phyloP scores from a whole-genome alignment of 2,888 invertebrate species.

The Ormyrus pomaceus region DNA sequence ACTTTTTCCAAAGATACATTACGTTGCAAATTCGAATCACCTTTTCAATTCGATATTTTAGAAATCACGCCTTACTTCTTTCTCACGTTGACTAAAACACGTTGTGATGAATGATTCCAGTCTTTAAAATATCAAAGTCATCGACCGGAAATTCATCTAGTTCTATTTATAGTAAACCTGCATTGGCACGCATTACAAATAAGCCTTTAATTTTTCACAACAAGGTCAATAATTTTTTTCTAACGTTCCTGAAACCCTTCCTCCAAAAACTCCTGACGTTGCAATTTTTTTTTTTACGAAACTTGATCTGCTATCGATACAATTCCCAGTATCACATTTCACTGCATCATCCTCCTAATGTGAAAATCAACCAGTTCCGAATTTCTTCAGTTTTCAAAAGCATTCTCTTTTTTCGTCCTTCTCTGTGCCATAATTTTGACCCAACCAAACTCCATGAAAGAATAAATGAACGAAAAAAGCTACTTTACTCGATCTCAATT shows the following conservation, averaged over 20 bases:
- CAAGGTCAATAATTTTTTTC: constrained; percentile 23
- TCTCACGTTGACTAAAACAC: constrained; percentile 32
- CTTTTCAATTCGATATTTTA: constrained; percentile 22
- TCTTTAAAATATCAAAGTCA: constrained; percentile 46
- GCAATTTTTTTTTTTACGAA: constrained; percentile 24
- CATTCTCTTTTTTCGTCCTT: background rate
- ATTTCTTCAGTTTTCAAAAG: background rate
- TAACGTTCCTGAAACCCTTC: constrained; percentile 20
- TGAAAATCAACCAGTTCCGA: too few relatives aligned
- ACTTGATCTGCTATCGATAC: background rate
- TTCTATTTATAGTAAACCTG: constrained; percentile 16
- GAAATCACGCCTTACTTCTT: constrained; percentile 49
- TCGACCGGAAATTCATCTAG: constrained; percentile 37
- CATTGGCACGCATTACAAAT: constrained; percentile 28
- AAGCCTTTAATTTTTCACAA: constrained; percentile 42
- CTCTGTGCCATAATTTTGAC: too few relatives aligned
- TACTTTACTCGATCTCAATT: too few relatives aligned
- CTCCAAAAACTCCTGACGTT: constrained; percentile 37
- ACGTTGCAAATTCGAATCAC: constrained; percentile 30
- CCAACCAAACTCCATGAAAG: background rate
- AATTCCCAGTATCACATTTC: constrained; percentile 30
- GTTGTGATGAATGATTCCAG: constrained; percentile 32
- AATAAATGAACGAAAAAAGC: background rate
- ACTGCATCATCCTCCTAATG: background rate
- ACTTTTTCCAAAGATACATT: constrained; percentile 14